Base-by-base conservation (phyloP, 1,140 invertebrate genomes). In the Bombus turneri region DNA sequence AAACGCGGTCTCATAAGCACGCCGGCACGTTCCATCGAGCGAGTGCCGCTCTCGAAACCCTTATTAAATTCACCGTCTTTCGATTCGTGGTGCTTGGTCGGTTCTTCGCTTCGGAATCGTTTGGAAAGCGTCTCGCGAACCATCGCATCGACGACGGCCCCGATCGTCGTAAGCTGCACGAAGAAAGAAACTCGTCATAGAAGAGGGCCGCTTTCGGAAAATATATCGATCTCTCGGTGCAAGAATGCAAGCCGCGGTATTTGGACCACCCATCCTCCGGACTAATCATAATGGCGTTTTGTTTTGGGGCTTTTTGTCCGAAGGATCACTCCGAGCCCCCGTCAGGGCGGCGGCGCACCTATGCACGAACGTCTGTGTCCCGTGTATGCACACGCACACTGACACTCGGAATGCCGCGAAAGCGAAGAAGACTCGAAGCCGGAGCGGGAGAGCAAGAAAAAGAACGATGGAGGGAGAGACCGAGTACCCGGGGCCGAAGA, bases 281-380 rank as follows among this genome's bases (percentile, higher is more conserved):
- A 90, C 93, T 94, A 93, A 94, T 94, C 93, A 92, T 92, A 95
- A 95, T 93, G 87, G 94, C 91, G 92, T 94, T 94, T 94, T 93
- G 91, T 94, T 94, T 94, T 93, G 43, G 82, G 83, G 90, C 88
- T 92, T 94, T 94, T 94, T 94, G 88, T 87, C 88, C 74, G 83
- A 77, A 76, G 87, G 85, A 77, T 86, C 83, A 57, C 59, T 81
- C 77, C 37, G 64, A 81, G 59, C 82, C 83, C 59, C 73, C 86
- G 83, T 75, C 79, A 13, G n/a, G 78, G 47, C 77, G 62, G 72
- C 66, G 34, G 80, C 43, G 59, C 71, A 57, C 59, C 74, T 18
- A 66, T 43, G 62, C 34, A 72, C 62, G 64, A 37, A 22, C 34
- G 66, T 76, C 37, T 31, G 75, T 39, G 53, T 69, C 72, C 43